Evolutionary conservation across 2,888 invertebrate species (phyloP), one percentile per base, ranked within the genome.

Genomic region (Chironomus riparius): DNA sequence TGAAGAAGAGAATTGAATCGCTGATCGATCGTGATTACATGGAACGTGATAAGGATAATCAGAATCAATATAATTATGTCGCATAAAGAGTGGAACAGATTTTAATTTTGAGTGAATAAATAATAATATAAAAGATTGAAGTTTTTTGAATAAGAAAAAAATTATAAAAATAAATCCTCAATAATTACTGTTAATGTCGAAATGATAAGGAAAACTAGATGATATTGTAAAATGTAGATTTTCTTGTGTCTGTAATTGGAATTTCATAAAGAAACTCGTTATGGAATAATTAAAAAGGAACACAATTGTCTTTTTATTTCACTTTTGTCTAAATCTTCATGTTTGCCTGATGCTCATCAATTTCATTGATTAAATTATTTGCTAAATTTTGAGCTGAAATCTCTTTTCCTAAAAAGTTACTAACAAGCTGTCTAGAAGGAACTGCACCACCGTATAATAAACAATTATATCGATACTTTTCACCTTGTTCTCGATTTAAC

Each of bases 1-100:
- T 99, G 82, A 99, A 99, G 87, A 98, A 98, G 83, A 90, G 99
- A 79, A 98, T 99, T 81, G 99, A 98, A 84, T 98, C 98, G 72
- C 88, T 99, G 76, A 99, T 99, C 82, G 99, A 99, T 84, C 89
- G 99, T 81, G 99, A 99, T 85, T 99, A 99, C 85, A 96, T 99
- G 95, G 95, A 97, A 83, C 89, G 99, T 70, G 98, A 99, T 85
- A 96, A 97, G 85, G 97, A 98, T 85, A 98, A 97, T 86, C 91
- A 96, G 78, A 98, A 97, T 85, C 93, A 94, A 85, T 99, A 99
- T 87, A 96, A 98, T 86, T 99, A 99, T 85, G 97, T 99, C 82
- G 98, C 98, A 82, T 99, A 95, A 89, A 56, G 13, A 18, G 24
- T 18, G 12, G 13, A 21, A 22, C 12, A 12, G 7, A 12, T 28